Percentiles rank a stretch among this genome's conserved stretches.
phyloP scores from a whole-genome alignment of 2,113 vertebrate species.

The Pseudopodoces humilis region DNA sequence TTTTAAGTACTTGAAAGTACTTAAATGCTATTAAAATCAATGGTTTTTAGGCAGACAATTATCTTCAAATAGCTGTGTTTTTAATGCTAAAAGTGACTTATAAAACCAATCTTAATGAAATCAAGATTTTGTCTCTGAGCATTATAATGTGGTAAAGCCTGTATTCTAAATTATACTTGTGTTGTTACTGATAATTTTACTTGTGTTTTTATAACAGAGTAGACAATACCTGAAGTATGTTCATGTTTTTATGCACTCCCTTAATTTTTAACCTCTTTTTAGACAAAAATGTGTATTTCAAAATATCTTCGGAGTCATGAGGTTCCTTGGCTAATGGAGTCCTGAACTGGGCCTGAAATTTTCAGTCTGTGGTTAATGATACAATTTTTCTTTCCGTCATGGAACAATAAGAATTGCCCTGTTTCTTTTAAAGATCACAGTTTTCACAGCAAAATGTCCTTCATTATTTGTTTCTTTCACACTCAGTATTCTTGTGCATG shows the following conservation, averaged over 20 bases:
- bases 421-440: background rate
- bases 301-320: background rate
- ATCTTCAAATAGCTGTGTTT: background rate
- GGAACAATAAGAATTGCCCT: background rate
- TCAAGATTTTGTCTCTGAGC: background rate
- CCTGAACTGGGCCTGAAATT: background rate
- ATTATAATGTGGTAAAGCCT: background rate
- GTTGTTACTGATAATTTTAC: background rate
- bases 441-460: slow-evolving; percentile 1
- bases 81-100: background rate
- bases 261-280: background rate
- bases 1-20: background rate
- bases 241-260: background rate
- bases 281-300: background rate
- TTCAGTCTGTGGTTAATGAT: background rate
- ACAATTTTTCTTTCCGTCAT: background rate
- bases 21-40: background rate
- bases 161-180: background rate
- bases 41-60: background rate
- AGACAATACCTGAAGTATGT: background rate
- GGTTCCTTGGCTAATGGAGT: background rate
- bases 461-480: slow-evolving; percentile 15
- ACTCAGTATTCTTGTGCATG: background rate
- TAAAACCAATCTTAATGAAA: background rate
- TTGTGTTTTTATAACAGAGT: background rate